Evolutionary conservation across 2,797 vertebrate genomes (phyloP), one percentile per base, ranked within the genome.

Genomic region (Erpetoichthys calabaricus): DNA sequence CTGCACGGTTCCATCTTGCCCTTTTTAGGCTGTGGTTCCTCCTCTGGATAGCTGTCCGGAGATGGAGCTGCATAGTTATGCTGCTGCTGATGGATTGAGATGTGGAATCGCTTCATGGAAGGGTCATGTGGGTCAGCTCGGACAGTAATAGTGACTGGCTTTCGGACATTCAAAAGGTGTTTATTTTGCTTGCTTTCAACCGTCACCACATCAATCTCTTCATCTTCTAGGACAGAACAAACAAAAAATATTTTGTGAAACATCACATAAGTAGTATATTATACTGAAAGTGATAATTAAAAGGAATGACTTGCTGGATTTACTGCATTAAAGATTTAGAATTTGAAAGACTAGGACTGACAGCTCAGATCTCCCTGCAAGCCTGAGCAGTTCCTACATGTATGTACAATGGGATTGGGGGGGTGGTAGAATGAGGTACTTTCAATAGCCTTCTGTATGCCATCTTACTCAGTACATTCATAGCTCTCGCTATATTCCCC

Each of bases 131-230:
- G 90, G 75, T 94, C 91, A 0, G 91, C 93, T 0, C 90, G 82
- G 45, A 97, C 91, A 0, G 89, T 91, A 77, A 97, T 84, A 62
- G 92, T 95, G 58, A 94, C 90, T 0, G 92, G 91, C 47, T 92
- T 89, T 57, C 89, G 80, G 53, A 82, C 67, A 9, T 76, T 75
- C 9, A 89, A 72, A 1, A 90, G 70, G 41, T 87, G 88, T 42
- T 88, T 84, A 67, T 88, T 95, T 58, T 91, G 88, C n/a, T 91
- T 86, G 76, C 84, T 97, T 72, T 95, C 92, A 70, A 98, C 90
- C 0, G 93, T 94, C 65, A 98, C 94, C 25, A 98, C 92, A 0
- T 98, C 93, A 0, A 98, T 94, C 73, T 97, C 94, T 63, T 93
- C 91, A 0, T 91, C 88, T 45, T 92, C 88, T 86, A 70, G 58